Evolutionary conservation across 2,888 invertebrate genomes (phyloP).

Genomic region (Cryptophagus acutangulus): DNA sequence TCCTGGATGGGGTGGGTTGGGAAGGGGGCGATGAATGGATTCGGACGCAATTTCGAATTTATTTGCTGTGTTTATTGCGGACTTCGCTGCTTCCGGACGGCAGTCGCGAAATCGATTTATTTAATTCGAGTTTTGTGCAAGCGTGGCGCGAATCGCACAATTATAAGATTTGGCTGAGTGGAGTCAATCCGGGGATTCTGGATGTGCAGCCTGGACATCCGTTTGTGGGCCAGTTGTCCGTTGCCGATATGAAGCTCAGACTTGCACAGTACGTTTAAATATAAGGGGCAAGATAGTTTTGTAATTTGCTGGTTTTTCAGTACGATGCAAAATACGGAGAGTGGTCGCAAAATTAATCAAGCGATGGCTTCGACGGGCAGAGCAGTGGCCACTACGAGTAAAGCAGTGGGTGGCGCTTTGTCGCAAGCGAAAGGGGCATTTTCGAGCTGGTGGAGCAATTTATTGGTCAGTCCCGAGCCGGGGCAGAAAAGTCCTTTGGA

Average conservation of each 20-base stretch:
- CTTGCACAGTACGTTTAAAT: constrained; percentile 74
- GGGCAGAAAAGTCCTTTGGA: constrained; percentile 34
- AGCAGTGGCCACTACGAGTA: constrained; percentile 76
- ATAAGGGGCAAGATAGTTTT: neutral
- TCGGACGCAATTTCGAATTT: constrained; percentile 86
- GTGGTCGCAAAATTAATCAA: constrained; percentile 88
- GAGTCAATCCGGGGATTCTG: constrained; percentile 62
- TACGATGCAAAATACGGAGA: constrained; percentile 91
- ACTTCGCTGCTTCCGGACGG: constrained; percentile 73
- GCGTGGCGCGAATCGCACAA: constrained; percentile 87
- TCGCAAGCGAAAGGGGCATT: constrained; percentile 85
- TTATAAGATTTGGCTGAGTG: constrained; percentile 77
- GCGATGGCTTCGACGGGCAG: constrained; percentile 88
- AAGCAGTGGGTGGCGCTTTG: constrained; percentile 77
- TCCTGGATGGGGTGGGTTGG: constrained; percentile 70
- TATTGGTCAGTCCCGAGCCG: constrained; percentile 53
- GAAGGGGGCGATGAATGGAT: constrained; percentile 98
- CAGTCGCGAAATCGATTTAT: constrained; percentile 78
- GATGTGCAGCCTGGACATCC: constrained; percentile 81
- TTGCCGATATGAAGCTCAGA: constrained; percentile 88
- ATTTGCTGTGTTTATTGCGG: constrained; percentile 73
- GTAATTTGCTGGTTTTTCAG: constrained; percentile 51
- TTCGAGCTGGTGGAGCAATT: constrained; percentile 79
- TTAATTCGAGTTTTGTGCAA: constrained; percentile 75
- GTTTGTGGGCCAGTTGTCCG: constrained; percentile 89